phyloP scores from a whole-genome alignment of 2,113 vertebrate genomes.

The Apus apus region DNA sequence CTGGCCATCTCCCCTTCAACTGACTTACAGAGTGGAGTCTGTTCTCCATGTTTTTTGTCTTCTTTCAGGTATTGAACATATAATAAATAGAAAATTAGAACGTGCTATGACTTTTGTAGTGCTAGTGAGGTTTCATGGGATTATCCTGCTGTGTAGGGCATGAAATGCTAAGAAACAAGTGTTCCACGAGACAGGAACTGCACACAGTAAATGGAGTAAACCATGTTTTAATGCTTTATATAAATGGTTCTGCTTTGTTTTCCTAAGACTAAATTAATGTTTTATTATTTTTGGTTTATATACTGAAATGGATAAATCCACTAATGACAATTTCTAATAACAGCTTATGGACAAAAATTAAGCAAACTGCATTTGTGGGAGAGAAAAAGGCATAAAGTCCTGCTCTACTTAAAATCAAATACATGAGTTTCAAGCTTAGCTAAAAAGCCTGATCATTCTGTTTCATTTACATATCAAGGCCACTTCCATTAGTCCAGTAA shows the following conservation, averaged over 20 bases:
- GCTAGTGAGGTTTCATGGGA: background rate
- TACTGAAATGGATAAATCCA: background rate
- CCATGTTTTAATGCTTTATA: background rate
- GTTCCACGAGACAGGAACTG: slow-evolving; percentile 8
- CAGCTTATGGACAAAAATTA: background rate
- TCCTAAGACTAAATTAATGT: background rate
- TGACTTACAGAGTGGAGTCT: background rate
- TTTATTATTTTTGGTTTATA: background rate
- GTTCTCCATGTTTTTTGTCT: background rate
- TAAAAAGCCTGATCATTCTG: background rate
- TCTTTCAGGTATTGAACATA: background rate
- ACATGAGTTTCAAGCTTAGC: background rate
- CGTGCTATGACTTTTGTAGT: background rate
- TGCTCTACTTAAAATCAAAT: background rate
- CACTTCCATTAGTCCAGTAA: background rate
- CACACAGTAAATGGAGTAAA: slow-evolving; percentile 11
- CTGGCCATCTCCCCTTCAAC: background rate
- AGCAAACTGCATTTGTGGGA: background rate
- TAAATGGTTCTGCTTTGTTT: background rate
- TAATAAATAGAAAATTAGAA: background rate
- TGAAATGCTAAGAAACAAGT: slow-evolving; percentile 27
- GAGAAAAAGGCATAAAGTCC: background rate
- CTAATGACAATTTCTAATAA: background rate
- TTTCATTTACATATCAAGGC: background rate
- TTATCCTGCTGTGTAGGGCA: background rate